These are phyloP conservation scores for Mactromeris polynyma DNA, from an alignment of 2,888 invertebrate genomes.

Conservation along the genomic window DNA sequence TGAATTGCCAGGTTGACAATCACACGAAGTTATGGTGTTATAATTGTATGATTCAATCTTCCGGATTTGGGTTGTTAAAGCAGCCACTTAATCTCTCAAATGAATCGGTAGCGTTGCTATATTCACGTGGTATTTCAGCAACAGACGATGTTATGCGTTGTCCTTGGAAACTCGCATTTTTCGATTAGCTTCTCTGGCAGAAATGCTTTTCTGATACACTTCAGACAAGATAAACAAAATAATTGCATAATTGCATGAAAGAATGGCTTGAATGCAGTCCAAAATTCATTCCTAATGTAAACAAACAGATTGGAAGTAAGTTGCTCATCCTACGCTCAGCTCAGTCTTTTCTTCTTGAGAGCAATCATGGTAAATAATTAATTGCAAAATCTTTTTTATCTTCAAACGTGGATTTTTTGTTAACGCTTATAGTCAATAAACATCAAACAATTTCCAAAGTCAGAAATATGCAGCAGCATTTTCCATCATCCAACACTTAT, in stretches of 20 bases:
- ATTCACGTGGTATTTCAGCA: background rate
- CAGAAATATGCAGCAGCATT: too few species aligned
- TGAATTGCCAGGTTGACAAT: too few species aligned
- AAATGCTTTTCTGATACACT: background rate
- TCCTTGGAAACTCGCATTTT: conserved; percentile 5
- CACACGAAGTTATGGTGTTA: too few species aligned
- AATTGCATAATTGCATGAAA: conserved; percentile 17
- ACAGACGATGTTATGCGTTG: background rate
- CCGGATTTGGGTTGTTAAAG: too few species aligned
- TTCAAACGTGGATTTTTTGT: background rate
- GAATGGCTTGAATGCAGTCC: conserved; percentile 12
- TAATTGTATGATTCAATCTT: too few species aligned
- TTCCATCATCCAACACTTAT: too few species aligned
- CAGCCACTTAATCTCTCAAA: too few species aligned
- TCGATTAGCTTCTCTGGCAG: background rate
- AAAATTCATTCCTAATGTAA: background rate
- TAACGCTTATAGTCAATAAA: too few species aligned
- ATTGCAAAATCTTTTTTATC: background rate
- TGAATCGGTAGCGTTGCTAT: too few species aligned
- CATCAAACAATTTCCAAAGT: too few species aligned
- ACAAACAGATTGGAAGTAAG: background rate
- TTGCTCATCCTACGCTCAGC: background rate
- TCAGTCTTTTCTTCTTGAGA: background rate
- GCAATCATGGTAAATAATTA: background rate
- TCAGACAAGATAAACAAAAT: conserved; percentile 13